A percentile compares a stretch with the other conserved stretches of the same genome.
Evolutionary conservation across 2,113 vertebrate genomes (phyloP).

Genomic region (Falcunculus frontatus): DNA sequence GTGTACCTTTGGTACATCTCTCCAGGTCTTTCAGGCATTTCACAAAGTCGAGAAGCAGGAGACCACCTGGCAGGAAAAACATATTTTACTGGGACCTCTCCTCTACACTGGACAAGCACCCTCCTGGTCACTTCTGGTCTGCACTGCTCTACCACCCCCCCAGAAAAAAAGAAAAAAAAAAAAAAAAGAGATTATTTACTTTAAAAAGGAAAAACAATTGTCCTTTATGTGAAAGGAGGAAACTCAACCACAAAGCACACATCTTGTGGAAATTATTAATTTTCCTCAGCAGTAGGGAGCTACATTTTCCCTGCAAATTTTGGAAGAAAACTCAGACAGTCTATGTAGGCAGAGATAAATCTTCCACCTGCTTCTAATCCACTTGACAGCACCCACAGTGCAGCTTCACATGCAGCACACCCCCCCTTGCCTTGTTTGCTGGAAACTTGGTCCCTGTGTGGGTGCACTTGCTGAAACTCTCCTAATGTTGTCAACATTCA

Average conservation of each 20-base stretch:
- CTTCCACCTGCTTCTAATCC: background rate
- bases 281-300: background rate
- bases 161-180: rapidly evolving
- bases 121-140: background rate
- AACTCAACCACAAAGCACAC: background rate
- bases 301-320: background rate
- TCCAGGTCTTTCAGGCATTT: background rate
- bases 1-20: background rate
- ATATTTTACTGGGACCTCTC: background rate
- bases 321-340: background rate
- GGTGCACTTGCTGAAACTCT: background rate
- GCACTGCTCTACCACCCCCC: rapidly evolving
- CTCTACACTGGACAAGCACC: background rate
- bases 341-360: background rate
- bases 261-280: background rate
- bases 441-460: background rate
- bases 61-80: background rate
- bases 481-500: background rate
- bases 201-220: background rate
- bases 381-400: background rate
- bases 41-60: background rate
- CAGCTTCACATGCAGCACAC: background rate
- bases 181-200: background rate
- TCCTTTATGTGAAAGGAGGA: background rate
- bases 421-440: background rate